Base-by-base conservation (phyloP, 2,888 invertebrate genomes). In the Syrista parreyssii region DNA sequence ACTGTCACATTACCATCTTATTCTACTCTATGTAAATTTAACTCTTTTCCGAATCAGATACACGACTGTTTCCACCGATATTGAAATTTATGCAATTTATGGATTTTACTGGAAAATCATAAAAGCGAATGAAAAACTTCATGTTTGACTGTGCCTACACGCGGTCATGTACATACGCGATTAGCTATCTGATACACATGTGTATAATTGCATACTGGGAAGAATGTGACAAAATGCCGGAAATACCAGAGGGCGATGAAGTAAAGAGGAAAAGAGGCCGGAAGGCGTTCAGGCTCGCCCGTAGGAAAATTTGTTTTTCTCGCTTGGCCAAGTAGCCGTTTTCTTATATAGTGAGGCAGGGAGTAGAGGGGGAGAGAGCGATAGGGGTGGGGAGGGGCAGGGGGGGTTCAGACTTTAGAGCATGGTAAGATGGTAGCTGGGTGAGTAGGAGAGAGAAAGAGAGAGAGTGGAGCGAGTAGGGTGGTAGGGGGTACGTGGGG, bases 281-380 rank as follows among this genome's bases (percentile, higher is more conserved):
- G 75, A 74, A 11, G 68, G 31, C 40, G 71, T 35, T 40, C 30
- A 68, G 69, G 32, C 77, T 75, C 79, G 33, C 73, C 73, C 40
- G 68, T 76, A 73, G 31, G 35, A 76, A 81, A 81, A 82, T 81
- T 83, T 79, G 78, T 82, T 79, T 77, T 81, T 79, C 76, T 77
- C 80, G 77, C 75, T 72, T 72, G n/a, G 73, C 68, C 36, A 78
- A 23, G 71, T 30, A 35, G 69, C 68, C 12, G 55, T 15, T 72
- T 71, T 71, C 30, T 30, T 33, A 3, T 71, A 12, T 3, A 33
- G 31, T 9, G 31, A 23, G 40, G 4, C 15, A 40, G 15, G 40
- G 40, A 23, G 40, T 1, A 40, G 4, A 15, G 40, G 0, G 6
- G 0, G 4, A 9, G 40, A 55, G 40, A 40, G 36, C 4, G 12